Conservation (phyloP, 2,113 vertebrate species). For the Hippocampus guttulatus region DNA sequence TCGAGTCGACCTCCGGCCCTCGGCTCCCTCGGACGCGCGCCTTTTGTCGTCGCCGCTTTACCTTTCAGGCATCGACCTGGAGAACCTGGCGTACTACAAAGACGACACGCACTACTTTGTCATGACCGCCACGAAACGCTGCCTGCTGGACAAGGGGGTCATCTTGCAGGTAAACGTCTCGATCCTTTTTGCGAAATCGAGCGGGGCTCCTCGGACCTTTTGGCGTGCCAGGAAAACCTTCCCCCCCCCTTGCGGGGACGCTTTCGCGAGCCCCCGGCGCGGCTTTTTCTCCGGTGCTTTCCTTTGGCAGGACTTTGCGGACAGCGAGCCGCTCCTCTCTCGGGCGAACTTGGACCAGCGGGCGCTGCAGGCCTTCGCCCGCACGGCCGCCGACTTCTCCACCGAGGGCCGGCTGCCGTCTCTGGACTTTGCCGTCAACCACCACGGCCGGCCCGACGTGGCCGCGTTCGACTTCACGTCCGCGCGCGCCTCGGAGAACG, state of each 20-base stretch:
- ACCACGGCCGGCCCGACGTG: conserved; percentile 92
- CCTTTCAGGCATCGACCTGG: conserved; percentile 85
- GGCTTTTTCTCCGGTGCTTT: too few species aligned
- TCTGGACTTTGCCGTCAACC: conserved; percentile 93
- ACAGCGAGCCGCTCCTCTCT: conserved; percentile 87
- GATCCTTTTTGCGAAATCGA: too few species aligned
- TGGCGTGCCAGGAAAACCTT: too few species aligned
- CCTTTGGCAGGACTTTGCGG: conserved; percentile 78
- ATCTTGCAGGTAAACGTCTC: conserved; percentile 77
- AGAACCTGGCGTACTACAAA: conserved; percentile 98
- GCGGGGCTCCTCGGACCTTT: too few species aligned
- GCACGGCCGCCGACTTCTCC: conserved; percentile 88
- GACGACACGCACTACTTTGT: conserved; percentile 98
- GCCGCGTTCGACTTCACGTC: conserved; percentile 98
- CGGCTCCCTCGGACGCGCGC: too few species aligned
- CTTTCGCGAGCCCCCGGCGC: too few species aligned
- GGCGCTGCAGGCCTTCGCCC: conserved; percentile 84
- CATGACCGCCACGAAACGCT: conserved; percentile 98
- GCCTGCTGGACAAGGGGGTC: conserved; percentile 90
- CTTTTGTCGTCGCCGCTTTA: background rate
- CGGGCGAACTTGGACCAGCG: conserved; percentile 89
- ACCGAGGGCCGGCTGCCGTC: conserved; percentile 88
- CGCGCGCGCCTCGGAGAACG: conserved; percentile 93
- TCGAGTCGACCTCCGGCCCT: too few species aligned
- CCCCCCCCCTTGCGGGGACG: too few species aligned